These are phyloP conservation scores for Pterois miles DNA, from an alignment of 2,797 vertebrate species.

Conservation along the genomic window DNA sequence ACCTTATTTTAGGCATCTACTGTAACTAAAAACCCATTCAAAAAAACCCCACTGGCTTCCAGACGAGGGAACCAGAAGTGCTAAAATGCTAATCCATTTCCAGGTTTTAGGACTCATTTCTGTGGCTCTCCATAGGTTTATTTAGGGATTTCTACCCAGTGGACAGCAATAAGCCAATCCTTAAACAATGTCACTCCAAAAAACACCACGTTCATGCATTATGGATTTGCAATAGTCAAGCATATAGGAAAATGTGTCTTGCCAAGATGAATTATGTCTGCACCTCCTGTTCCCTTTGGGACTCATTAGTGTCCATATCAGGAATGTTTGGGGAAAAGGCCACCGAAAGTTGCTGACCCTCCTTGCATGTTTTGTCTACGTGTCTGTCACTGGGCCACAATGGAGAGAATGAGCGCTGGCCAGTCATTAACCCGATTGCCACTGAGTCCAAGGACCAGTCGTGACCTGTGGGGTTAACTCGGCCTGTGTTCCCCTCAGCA, in stretches of 20 bases:
- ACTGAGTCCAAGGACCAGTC: constrained; percentile 59
- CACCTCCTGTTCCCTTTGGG: constrained; percentile 61
- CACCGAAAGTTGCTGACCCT: constrained; percentile 72
- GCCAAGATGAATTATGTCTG: constrained; percentile 69
- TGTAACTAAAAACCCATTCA: no score
- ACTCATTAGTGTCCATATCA: constrained; percentile 77
- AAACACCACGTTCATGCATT: constrained; percentile 58
- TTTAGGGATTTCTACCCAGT: not conserved
- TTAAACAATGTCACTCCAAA: constrained; percentile 45
- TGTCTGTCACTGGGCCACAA: constrained; percentile 69
- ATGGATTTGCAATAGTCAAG: constrained; percentile 51
- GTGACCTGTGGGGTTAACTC: constrained; percentile 75
- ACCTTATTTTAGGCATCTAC: not conserved
- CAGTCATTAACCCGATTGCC: constrained; percentile 73
- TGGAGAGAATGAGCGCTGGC: constrained; percentile 60
- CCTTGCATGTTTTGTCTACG: constrained; percentile 70
- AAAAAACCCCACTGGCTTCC: no score
- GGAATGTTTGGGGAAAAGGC: constrained; percentile 66
- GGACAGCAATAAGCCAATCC: constrained; percentile 28
- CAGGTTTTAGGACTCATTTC: no score
- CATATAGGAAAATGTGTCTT: constrained; percentile 64
- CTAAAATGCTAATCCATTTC: no score
- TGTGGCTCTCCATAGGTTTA: not conserved
- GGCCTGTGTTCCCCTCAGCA: constrained; percentile 53
- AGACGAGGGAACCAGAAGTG: no score